Base-by-base conservation (phyloP, 2,888 invertebrate genomes). In the Drosophila tripunctata region DNA sequence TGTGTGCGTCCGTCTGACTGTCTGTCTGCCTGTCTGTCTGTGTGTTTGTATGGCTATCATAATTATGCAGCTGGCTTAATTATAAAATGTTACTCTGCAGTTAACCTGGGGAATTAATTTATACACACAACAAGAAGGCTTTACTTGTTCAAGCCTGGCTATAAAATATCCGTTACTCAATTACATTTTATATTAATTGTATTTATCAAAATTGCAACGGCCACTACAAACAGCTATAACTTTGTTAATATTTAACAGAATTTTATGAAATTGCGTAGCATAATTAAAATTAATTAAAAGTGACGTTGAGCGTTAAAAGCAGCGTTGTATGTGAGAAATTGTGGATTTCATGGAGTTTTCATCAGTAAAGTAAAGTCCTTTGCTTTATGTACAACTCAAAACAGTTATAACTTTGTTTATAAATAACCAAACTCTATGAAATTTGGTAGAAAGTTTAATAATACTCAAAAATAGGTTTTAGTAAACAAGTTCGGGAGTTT, bases 41-140 rank as follows among this genome's bases (percentile, higher is more conserved):
- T 67, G 47, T 55, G 30, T 54, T 27, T 63, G 62, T 58, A 61
- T 67, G 74, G 60, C 63, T 61, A 71, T 67, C 76, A 84, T 87
- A 87, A 87, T 87, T 86, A 86, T 82, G 82, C 86, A 84, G 78
- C 86, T 82, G 86, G 84, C 83, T 86, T 84, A 87, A 87, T 82
- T 87, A 84, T 87, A 86, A 84, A 84, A 82, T 79, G 79, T 84
- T 79, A 78, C 73, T 67, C 68, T 68, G 82, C 71, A 79, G 75
- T 84, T 86, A 79, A 87, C 82, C 79, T 77, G 79, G 84, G 77
- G 78, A 87, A 79, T 84, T 84, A 84, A 86, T 84, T 81, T 80
- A 80, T 73, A 80, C 78, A 60, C 62, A 63, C 55, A n/a, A 27
- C 27, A 27, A 10, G 10, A 5, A 1, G 6, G 10, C 10, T 27